Evolutionary conservation across 2,888 invertebrate genomes (phyloP), one percentile per base, ranked within the genome.

Genomic region (Acleris cristana): DNA sequence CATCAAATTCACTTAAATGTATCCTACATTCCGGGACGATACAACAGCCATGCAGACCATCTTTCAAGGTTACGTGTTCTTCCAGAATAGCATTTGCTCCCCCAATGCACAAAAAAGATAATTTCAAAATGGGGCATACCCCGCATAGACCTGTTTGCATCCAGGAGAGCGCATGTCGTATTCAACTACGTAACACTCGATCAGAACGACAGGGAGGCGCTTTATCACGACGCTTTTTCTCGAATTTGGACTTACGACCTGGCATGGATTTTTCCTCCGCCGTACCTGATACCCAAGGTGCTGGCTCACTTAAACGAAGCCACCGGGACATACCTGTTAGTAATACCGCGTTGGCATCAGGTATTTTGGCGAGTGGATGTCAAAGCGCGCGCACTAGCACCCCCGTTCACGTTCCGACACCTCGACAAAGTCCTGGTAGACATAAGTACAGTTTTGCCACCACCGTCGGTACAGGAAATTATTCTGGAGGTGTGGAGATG

Each of bases 81-180:
- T 3, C 62, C 57, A 30, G 62, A 67, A 19, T 67, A 62, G 62
- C 58, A 62, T 44, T 19, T 65, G 0, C 40, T 51, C 0, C 53
- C 52, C 6, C 44, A 59, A 6, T 21, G 64, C 12, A 65, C 65
- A 16, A 7, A 54, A 16, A n/a, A 26, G n/a, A 58, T 73, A 16
- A 76, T 76, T 56, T 7, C 23, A 1, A 75, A 74, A 62, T 74
- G 64, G 70, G 75, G 74, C 1, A 70, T 34, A 1, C 79, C 75
- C 2, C 58, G 51, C n/a, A 69, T 77, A 61, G 76, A 76, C 45
- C 63, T 77, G 6, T 77, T 78, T 59, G 77, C 78, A 0, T 75
- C 76, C 0, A 26, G 23, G 0, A 21, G 40, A 12, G 34, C 55
- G n/a, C 40, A 65, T 19, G 66, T 71, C 6, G 70, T 73, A 3